Evolutionary conservation across 2,797 vertebrate genomes (phyloP).

Genomic region (Coccyzus lansbergi): DNA sequence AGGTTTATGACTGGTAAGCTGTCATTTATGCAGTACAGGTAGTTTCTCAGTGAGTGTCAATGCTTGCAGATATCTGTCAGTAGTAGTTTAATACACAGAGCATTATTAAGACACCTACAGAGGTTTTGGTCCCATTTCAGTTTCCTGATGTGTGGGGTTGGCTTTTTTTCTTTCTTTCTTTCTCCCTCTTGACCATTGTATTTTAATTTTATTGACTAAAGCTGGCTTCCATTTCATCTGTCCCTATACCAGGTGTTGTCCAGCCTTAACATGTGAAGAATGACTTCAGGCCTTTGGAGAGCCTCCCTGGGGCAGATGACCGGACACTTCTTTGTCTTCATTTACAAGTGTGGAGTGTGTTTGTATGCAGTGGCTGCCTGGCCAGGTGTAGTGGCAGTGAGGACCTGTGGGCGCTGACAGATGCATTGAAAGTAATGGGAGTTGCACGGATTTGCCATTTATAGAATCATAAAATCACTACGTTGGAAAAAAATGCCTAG

Average conservation of each 20-base stretch:
- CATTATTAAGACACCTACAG: neutral
- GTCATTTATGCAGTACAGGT: neutral
- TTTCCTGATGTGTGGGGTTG: neutral
- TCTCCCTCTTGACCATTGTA: too few relatives aligned
- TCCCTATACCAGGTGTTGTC: neutral
- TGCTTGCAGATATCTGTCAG: neutral
- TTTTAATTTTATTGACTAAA: neutral
- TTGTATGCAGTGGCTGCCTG: neutral
- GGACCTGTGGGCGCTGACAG: neutral
- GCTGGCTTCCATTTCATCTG: neutral
- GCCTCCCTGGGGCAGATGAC: neutral
- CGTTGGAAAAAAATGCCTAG: too few relatives aligned
- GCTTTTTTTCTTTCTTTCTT: too few relatives aligned
- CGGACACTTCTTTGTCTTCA: neutral
- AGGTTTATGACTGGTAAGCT: neutral
- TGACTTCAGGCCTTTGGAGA: neutral
- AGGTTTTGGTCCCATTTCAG: neutral
- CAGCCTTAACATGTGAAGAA: neutral
- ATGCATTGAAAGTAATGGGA: neutral
- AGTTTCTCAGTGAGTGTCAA: neutral
- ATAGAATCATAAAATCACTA: too few relatives aligned
- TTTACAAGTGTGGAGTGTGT: neutral
- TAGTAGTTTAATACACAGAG: neutral
- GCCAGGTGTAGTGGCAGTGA: rapidly evolving
- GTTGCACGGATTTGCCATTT: neutral